These are phyloP conservation scores for Peribatodes rhomboidaria DNA, from an alignment of 2,888 invertebrate species.

Conservation along the genomic window DNA sequence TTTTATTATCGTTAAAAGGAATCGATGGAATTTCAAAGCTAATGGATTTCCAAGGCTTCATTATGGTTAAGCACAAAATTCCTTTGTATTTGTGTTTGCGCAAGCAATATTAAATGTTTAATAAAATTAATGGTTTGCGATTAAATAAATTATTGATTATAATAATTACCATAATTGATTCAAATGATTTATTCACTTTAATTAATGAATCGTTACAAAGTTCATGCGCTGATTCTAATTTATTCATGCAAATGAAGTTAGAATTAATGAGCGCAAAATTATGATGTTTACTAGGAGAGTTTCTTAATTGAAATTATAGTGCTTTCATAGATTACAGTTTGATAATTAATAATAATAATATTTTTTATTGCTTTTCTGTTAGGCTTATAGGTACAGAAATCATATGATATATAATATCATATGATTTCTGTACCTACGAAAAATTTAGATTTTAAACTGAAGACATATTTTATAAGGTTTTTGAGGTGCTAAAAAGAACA, in stretches of 20 bases:
- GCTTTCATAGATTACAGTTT: background rate
- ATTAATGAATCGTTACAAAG: constrained; percentile 25
- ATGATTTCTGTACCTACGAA: no score
- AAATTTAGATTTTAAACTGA: no score
- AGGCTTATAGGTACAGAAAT: no score
- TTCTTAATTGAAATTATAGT: background rate
- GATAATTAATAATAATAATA: background rate
- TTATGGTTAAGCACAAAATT: background rate
- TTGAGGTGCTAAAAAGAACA: no score
- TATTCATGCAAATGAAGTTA: constrained; percentile 22
- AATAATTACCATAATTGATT: constrained; percentile 29
- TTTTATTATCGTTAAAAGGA: constrained; percentile 2
- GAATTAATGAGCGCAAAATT: constrained; percentile 15
- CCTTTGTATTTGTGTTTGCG: constrained; percentile 9
- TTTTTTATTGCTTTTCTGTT: no score
- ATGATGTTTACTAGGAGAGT: background rate
- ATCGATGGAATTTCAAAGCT: constrained; percentile 2
- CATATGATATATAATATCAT: no score
- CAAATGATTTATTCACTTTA: constrained; percentile 27
- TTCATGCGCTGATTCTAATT: constrained; percentile 27
- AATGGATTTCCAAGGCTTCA: constrained; percentile 15
- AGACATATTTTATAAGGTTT: no score
- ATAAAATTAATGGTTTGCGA: constrained; percentile 15
- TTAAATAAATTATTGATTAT: constrained; percentile 22
- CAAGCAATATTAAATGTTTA: constrained; percentile 17